These are phyloP conservation scores for Rhinoderma darwinii DNA, from an alignment of 2,113 vertebrate genomes.

Conservation along the genomic window DNA sequence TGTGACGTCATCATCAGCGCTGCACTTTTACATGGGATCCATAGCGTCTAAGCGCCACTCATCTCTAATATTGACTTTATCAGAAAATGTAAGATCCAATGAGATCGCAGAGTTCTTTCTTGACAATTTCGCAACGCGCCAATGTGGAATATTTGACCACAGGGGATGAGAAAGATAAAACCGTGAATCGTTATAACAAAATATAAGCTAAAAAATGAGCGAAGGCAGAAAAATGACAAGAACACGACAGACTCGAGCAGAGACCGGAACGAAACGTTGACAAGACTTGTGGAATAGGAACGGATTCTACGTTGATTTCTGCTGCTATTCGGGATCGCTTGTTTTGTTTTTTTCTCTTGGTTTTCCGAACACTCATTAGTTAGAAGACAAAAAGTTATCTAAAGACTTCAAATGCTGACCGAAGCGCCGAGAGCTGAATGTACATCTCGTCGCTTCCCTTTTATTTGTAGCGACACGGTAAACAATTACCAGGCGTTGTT, in stretches of 20 bases:
- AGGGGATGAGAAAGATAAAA: not conserved
- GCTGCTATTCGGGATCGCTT: not conserved
- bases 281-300: not conserved
- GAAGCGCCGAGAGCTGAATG: conserved; percentile 2
- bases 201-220: not conserved
- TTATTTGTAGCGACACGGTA: conserved; percentile 49
- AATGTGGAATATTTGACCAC: not conserved
- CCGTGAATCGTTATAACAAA: too few relatives aligned
- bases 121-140: not conserved
- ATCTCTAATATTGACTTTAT: too few relatives aligned
- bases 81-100: not conserved
- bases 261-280: not conserved
- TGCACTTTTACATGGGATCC: too few relatives aligned
- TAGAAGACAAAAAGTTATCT: not conserved
- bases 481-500: conserved; percentile 50
- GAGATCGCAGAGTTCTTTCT: not conserved
- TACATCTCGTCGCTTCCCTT: conserved; percentile 20
- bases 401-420: conserved; percentile 24
- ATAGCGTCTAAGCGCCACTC: too few relatives aligned
- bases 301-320: not conserved
- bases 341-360: not conserved
- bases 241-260: not conserved
- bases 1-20: too few relatives aligned
- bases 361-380: not conserved
- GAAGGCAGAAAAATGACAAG: not conserved